These are phyloP conservation scores for Caenorhabditis imperialis DNA, from an alignment of 2,888 invertebrate species.

Conservation along the genomic window DNA sequence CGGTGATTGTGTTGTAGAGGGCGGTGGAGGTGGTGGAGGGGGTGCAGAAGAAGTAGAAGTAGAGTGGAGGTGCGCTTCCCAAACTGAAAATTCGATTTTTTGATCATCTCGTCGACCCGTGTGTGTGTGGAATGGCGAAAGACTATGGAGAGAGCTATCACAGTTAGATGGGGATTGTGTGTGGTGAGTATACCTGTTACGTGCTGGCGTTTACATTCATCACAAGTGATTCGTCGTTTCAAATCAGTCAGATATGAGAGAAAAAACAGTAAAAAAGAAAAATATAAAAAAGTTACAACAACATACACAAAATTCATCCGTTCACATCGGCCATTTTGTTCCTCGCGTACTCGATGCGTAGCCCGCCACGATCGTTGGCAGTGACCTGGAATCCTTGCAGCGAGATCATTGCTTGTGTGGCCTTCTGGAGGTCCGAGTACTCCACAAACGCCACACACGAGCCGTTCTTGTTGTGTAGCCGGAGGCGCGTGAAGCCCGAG, in stretches of 20 bases:
- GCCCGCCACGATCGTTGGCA: slow-evolving; percentile 91
- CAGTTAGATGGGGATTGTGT: slow-evolving; percentile 5
- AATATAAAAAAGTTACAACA: slow-evolving; percentile 4
- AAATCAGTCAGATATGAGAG: slow-evolving; percentile 3
- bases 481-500: slow-evolving; percentile 97
- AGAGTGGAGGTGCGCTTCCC: slow-evolving; percentile 41
- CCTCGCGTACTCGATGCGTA: slow-evolving; percentile 98
- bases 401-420: slow-evolving; percentile 91
- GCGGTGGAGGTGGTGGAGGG: slow-evolving; percentile 23
- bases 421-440: slow-evolving; percentile 91
- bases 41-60: slow-evolving; percentile 32
- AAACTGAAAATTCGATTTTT: slow-evolving; percentile 27
- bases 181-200: slow-evolving; percentile 17
- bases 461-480: slow-evolving; percentile 87
- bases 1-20: slow-evolving; percentile 31
- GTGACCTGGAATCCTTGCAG: slow-evolving; percentile 87
- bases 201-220: slow-evolving; percentile 27
- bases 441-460: slow-evolving; percentile 98
- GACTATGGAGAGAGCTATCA: not conserved
- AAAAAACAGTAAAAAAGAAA: slow-evolving; percentile 2
- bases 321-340: slow-evolving; percentile 93
- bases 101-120: too few species aligned
- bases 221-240: not conserved
- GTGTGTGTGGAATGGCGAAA: not conserved
- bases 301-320: slow-evolving; percentile 50